Evolutionary conservation across 2,113 vertebrate genomes (phyloP), one percentile per base, ranked within the genome.

Genomic region (Gorsachius goisagi): DNA sequence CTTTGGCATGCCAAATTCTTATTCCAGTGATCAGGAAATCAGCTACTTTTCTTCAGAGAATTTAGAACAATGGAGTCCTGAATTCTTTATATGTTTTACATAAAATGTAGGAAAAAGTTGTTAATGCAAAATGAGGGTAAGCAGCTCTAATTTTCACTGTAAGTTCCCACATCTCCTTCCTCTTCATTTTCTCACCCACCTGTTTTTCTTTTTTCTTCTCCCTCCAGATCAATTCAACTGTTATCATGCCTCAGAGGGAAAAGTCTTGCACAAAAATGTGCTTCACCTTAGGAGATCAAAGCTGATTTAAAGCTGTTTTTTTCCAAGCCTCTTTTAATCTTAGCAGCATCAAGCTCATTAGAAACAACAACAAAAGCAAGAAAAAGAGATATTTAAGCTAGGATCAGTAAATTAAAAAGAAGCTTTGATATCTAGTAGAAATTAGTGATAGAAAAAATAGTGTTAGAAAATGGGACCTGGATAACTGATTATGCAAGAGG

Each of bases 281-380:
- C 53, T 84, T 94, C 58, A 95, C 91, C 73, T 97, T 95, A 85
- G 75, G 56, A 94, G 90, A 97, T 96, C 90, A 97, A 97, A 97
- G 93, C 66, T 79, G 35, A 24, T 96, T 75, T 83, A 76, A 66
- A 92, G 37, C 7, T 85, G 1, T 4, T 82, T 76, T 91, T 91
- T 95, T 12, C 3, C 44, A 80, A 75, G 9, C 9, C 26, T 50
- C 44, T 95, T 97, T 92, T 95, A 92, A 95, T 95, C 72, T 85
- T 85, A 53, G 58, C 22, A 11, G 11, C 85, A 78, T 92, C 83
- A 92, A 93, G 75, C 64, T 96, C 84, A 92, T 96, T 93, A 94
- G 47, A 90, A 93, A 62, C 20, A 85, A 72, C 62, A 88, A 52
- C 41, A 93, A 94, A 85, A 80, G 35, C n/a, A 76, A 87, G 32